phyloP scores from a whole-genome alignment of 2,888 invertebrate species.

The Iselma pallidipennis region DNA sequence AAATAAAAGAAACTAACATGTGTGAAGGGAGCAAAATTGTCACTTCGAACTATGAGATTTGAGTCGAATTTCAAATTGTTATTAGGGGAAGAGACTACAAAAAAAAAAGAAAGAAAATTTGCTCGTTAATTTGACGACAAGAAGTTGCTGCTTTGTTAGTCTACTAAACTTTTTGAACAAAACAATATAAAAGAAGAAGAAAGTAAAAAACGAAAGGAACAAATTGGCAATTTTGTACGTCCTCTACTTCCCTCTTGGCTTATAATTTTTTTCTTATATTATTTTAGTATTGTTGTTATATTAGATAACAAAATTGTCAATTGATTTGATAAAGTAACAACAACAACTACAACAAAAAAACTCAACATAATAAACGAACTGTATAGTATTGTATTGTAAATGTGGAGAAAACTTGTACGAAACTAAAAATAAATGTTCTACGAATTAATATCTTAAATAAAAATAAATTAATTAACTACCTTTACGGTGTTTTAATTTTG shows the following conservation, averaged over 20 bases:
- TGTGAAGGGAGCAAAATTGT: constrained; percentile 50
- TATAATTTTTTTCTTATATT: neutral
- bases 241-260: neutral
- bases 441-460: too few relatives aligned
- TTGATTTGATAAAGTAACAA: neutral
- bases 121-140: too few relatives aligned
- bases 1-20: constrained; percentile 27
- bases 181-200: too few relatives aligned
- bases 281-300: neutral
- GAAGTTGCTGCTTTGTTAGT: too few relatives aligned
- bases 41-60: constrained; percentile 44
- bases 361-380: too few relatives aligned
- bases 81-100: too few relatives aligned
- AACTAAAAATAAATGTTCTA: neutral
- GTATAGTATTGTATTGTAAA: neutral
- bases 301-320: neutral
- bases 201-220: neutral
- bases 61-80: too few relatives aligned
- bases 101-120: too few relatives aligned
- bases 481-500: too few relatives aligned
- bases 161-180: too few relatives aligned
- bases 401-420: neutral
- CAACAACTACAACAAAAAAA: too few relatives aligned
- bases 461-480: too few relatives aligned
- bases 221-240: constrained; percentile 2